These are phyloP conservation scores for Aegithalos caudatus DNA, from an alignment of 2,113 vertebrate species.

Conservation along the genomic window DNA sequence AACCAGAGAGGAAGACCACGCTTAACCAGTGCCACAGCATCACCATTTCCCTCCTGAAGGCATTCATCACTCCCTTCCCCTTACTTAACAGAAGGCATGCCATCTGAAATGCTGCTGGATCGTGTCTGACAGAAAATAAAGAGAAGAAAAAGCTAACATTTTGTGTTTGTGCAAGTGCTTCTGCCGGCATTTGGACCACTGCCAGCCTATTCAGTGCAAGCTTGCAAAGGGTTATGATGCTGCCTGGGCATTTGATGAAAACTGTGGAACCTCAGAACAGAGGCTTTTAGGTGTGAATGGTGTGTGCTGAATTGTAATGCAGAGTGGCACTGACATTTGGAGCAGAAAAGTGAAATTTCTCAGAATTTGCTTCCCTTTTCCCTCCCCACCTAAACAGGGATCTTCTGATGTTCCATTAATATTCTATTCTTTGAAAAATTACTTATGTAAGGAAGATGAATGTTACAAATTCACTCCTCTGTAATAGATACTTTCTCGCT, in stretches of 20 bases:
- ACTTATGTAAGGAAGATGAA: constrained; percentile 16
- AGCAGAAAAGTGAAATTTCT: background rate
- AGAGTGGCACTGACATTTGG: background rate
- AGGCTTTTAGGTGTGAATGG: background rate
- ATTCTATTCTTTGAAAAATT: constrained; percentile 46
- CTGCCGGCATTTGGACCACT: background rate
- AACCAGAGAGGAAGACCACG: background rate
- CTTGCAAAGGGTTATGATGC: background rate
- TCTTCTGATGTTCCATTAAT: background rate
- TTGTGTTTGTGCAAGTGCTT: background rate
- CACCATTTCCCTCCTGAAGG: background rate
- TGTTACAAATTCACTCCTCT: background rate
- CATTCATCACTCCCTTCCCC: background rate
- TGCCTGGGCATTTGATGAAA: background rate
- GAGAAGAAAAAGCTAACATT: background rate
- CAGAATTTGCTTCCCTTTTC: background rate
- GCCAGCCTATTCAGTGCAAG: background rate
- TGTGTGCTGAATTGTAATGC: background rate
- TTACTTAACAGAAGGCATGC: background rate
- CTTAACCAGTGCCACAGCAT: background rate
- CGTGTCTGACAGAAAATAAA: background rate
- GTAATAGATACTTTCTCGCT: background rate
- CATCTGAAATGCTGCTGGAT: background rate
- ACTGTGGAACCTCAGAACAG: background rate
- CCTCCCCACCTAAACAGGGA: background rate